These are phyloP conservation scores for Rotaria macrura DNA, from an alignment of 2,888 invertebrate genomes.

Conservation along the genomic window DNA sequence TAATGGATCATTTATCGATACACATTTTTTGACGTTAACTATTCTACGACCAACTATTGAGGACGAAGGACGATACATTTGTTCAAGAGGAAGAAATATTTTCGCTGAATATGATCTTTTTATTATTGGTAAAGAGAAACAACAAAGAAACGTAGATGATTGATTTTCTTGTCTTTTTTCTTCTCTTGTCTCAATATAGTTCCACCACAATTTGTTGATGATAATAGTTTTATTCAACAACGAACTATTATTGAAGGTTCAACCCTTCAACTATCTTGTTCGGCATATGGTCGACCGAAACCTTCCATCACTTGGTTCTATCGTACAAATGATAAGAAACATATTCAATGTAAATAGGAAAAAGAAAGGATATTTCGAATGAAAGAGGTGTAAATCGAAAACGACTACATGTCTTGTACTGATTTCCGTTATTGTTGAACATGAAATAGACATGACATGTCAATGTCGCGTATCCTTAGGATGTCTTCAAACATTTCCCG, in stretches of 20 bases:
- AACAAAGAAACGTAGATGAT: background rate
- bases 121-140: background rate
- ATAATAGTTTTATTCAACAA: background rate
- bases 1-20: background rate
- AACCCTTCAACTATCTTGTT: background rate
- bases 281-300: background rate
- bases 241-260: background rate
- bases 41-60: background rate
- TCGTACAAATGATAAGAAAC: background rate
- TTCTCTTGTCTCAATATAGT: background rate
- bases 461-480: background rate
- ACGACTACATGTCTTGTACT: background rate
- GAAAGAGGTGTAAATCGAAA: background rate
- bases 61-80: constrained; percentile 15
- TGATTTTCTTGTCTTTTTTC: background rate
- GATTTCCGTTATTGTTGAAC: background rate
- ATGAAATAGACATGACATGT: background rate
- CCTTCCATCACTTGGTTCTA: background rate
- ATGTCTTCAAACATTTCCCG: background rate
- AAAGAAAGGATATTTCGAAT: background rate
- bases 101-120: constrained; percentile 8
- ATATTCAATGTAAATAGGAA: background rate
- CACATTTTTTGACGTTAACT: background rate
- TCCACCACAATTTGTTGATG: background rate
- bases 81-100: background rate